Evolutionary conservation across 2,888 invertebrate species (phyloP).

Genomic region (Listrodromus nycthemerus): DNA sequence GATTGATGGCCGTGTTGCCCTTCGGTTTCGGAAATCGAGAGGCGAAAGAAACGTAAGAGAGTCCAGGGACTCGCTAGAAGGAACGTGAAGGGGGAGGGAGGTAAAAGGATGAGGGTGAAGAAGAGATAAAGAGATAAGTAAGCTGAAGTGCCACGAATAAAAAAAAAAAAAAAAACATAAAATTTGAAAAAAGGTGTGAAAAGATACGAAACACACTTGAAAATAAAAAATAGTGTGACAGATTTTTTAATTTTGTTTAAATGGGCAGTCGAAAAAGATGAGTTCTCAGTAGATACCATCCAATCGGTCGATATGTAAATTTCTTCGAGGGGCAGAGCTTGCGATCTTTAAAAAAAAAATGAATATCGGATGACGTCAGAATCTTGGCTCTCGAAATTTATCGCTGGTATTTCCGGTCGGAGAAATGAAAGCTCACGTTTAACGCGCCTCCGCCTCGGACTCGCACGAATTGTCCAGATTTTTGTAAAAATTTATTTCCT

Average conservation of each 20-base stretch:
- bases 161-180: background rate
- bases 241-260: no score
- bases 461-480: background rate
- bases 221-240: background rate
- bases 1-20: slow-evolving; percentile 37
- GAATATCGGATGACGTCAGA: background rate
- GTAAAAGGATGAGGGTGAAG: background rate
- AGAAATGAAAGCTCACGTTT: background rate
- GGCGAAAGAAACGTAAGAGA: background rate
- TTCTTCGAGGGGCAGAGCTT: no score
- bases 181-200: background rate
- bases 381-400: background rate
- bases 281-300: no score
- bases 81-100: no score
- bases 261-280: no score
- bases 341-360: background rate
- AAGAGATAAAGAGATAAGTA: background rate
- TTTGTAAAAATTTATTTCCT: slow-evolving; percentile 1
- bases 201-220: background rate
- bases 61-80: background rate
- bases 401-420: background rate
- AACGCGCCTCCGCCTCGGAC: slow-evolving; percentile 10
- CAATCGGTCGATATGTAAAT: no score
- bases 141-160: background rate
- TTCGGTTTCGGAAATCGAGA: slow-evolving; percentile 11